A percentile compares a stretch with the other conserved stretches of the same genome.
Conservation (phyloP, 2,888 invertebrate genomes). For the Diaprepes abbreviatus region DNA sequence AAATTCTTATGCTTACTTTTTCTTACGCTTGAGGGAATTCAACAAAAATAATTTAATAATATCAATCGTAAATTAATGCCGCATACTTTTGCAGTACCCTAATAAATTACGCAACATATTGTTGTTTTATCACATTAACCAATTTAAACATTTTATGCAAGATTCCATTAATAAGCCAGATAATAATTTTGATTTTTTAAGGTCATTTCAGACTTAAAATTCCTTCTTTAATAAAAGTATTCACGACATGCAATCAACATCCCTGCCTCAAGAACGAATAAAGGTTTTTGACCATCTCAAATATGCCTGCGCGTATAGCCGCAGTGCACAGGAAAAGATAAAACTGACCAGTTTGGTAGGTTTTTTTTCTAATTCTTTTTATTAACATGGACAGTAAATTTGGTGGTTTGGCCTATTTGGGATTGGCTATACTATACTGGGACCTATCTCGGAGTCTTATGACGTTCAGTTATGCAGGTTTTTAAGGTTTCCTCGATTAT, state of each 20-base stretch:
- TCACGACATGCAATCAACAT: slow-evolving; percentile 26
- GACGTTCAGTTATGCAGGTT: slow-evolving; percentile 16
- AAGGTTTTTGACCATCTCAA: slow-evolving; percentile 37
- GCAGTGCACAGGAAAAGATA: slow-evolving; percentile 26
- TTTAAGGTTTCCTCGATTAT: slow-evolving; percentile 33
- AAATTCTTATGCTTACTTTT: no score
- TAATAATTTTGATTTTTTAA: not conserved
- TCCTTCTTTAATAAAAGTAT: slow-evolving; percentile 2
- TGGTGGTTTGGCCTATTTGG: slow-evolving; percentile 34
- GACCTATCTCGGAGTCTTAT: slow-evolving; percentile 15
- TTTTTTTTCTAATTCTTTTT: slow-evolving; percentile 42
- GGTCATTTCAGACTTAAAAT: not conserved
- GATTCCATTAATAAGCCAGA: not conserved
- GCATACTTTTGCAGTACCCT: no score
- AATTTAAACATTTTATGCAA: no score
- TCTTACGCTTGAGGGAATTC: no score
- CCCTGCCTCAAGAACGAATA: slow-evolving; percentile 19
- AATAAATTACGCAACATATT: no score
- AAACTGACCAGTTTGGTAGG: slow-evolving; percentile 35
- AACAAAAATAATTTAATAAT: no score
- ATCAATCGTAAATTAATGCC: no score
- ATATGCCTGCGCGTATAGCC: slow-evolving; percentile 22
- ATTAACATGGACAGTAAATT: slow-evolving; percentile 43
- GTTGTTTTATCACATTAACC: no score
- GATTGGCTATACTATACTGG: slow-evolving; percentile 32